Conservation (phyloP, 2,797 vertebrate species). For the Enteromius viviparus region DNA sequence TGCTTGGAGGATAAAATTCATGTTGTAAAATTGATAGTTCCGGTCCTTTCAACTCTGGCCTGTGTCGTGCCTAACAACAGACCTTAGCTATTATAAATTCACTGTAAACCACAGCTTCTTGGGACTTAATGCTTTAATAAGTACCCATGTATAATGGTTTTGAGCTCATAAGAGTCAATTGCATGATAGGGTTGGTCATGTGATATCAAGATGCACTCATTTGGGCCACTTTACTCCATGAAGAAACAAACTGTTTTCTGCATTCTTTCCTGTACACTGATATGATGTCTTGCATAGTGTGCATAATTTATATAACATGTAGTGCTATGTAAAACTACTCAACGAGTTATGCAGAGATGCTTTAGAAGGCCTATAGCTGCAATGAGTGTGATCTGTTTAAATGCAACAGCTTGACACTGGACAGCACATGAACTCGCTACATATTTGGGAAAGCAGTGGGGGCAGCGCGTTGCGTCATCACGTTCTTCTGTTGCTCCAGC, state of each 20-base stretch:
- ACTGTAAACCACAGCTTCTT: too few species aligned
- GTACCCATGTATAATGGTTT: not conserved
- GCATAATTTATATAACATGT: not conserved
- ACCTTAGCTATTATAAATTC: too few species aligned
- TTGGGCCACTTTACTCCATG: not conserved
- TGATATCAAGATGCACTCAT: not conserved
- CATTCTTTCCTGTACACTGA: not conserved
- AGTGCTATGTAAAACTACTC: not conserved
- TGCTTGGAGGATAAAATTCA: not conserved
- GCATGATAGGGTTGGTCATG: not conserved
- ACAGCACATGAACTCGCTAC: slow-evolving; percentile 23
- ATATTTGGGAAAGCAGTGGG: slow-evolving; percentile 42
- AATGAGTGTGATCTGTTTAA: not conserved
- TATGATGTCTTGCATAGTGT: not conserved
- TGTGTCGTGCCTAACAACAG: too few species aligned
- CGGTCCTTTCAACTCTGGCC: too few species aligned
- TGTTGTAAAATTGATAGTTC: not conserved
- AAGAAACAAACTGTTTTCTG: not conserved
- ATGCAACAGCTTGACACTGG: slow-evolving; percentile 1
- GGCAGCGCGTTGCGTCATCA: slow-evolving; percentile 32
- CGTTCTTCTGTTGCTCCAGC: slow-evolving; percentile 24
- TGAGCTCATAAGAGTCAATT: not conserved
- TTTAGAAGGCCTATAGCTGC: not conserved
- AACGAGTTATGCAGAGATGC: not conserved
- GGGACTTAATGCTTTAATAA: not conserved